Conservation (phyloP, 2,797 vertebrate genomes). For the Leuciscus waleckii region DNA sequence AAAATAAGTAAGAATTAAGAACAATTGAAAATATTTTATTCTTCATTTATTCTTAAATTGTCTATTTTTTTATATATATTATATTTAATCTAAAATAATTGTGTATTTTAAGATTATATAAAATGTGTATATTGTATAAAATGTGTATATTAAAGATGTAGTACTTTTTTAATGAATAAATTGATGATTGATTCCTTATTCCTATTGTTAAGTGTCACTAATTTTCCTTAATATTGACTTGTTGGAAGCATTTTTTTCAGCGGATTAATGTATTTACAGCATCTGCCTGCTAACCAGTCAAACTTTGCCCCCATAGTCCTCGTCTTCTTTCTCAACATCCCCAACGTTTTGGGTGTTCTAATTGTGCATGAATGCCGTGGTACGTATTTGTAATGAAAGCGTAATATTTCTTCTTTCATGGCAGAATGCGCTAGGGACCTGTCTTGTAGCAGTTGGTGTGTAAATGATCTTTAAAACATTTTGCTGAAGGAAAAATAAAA, state of each 20-base stretch:
- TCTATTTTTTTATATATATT: neutral
- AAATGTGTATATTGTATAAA: neutral
- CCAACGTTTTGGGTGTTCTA: neutral
- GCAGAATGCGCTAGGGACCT: conserved; percentile 39
- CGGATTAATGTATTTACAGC: neutral
- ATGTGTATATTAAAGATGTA: neutral
- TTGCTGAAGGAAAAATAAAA: conserved; percentile 46
- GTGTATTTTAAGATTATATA: neutral
- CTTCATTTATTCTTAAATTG: neutral
- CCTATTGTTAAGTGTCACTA: neutral
- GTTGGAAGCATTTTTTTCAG: neutral
- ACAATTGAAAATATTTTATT: too few relatives aligned
- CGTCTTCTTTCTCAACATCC: neutral
- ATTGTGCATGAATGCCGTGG: conserved; percentile 30
- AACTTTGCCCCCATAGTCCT: neutral
- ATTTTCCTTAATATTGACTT: neutral
- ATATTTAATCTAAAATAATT: neutral
- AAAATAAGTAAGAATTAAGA: too few relatives aligned
- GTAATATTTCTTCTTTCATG: conserved; percentile 59
- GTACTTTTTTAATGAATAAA: neutral
- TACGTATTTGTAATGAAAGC: conserved; percentile 42
- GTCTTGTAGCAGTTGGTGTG: conserved; percentile 39
- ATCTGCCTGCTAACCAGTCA: neutral
- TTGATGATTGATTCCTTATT: neutral
- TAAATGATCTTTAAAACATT: conserved; percentile 57